Base-by-base conservation (phyloP, 2,113 vertebrate species). In the Melanostigma gelatinosum region DNA sequence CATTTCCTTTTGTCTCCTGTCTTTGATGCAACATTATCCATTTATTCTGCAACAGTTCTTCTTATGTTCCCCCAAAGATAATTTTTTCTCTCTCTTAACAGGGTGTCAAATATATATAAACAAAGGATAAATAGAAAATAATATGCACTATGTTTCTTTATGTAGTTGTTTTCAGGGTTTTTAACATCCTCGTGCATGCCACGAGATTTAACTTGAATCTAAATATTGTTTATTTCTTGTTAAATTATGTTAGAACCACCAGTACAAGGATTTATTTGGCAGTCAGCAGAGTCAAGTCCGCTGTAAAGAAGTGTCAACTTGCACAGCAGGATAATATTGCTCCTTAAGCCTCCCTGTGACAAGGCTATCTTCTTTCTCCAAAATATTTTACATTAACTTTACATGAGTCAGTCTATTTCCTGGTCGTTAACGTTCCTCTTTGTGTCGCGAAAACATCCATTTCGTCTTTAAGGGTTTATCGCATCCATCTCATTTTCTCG, bases 371-470 rank as follows among this genome's bases (percentile, higher is more conserved):
- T 52, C 72, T 72, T 38, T 46, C 24, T 32, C 15, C 13, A 2
- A 81, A 69, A 69, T 58, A 29, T 22, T 77, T 54, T 72, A 57
- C 52, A 61, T 85, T 70, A 77, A 42, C 42, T 75, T 82, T 73
- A 73, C 40, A 83, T 34, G 8, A 66, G 32, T 32, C 38, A 29
- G 55, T 50, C 61, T 85, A 46, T 79, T 82, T 44, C 85, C 50
- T 73, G 34, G 46, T 61, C 2, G 1, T 42, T 27, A 85, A 8
- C 60, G 64, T 83, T 75, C 18, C 5, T 74, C 8, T 64, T 62
- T 65, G 16, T 52, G 54, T 11, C 16, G 11, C 9, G 18, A 66
- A 62, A 40, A 29, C 11, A 42, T 55, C 68, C 0, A 70, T 78
- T 77, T 82, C 40, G 27, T 84, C 29, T 82, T 73, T 65, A 16